phyloP scores from a whole-genome alignment of 2,113 vertebrate genomes.

The Vanacampus margaritifer region DNA sequence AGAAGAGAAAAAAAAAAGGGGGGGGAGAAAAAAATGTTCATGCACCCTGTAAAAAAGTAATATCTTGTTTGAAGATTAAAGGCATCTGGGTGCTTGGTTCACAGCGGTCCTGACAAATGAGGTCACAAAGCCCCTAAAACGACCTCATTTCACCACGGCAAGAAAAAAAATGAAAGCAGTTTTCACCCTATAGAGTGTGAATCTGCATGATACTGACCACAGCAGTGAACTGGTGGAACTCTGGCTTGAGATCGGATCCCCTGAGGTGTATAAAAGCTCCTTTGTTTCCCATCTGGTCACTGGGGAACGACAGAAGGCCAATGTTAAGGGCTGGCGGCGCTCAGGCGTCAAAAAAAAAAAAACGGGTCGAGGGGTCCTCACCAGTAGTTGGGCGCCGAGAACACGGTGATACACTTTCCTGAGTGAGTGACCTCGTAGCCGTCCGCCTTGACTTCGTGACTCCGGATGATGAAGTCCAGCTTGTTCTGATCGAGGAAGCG shows the following conservation, averaged over 20 bases:
- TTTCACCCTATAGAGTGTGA: too few relatives aligned
- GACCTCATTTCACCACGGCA: too few relatives aligned
- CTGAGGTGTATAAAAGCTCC: slow-evolving; percentile 93
- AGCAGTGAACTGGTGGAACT: slow-evolving; percentile 96
- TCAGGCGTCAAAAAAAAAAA: accelerated
- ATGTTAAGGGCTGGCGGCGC: not conserved
- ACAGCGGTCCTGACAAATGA: too few relatives aligned
- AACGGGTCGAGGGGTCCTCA: slow-evolving; percentile 38
- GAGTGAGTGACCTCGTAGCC: slow-evolving; percentile 93
- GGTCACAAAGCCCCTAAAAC: too few relatives aligned
- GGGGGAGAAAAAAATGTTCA: too few relatives aligned
- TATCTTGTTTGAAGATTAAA: too few relatives aligned
- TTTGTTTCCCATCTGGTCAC: slow-evolving; percentile 97
- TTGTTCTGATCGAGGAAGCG: slow-evolving; percentile 87
- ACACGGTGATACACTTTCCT: slow-evolving; percentile 92
- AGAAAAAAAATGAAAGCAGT: too few relatives aligned
- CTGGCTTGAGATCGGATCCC: slow-evolving; percentile 88
- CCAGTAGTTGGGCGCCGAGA: slow-evolving; percentile 98
- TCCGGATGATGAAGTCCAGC: slow-evolving; percentile 88
- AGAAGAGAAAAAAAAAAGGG: too few relatives aligned
- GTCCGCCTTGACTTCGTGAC: slow-evolving; percentile 91
- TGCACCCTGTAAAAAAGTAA: too few relatives aligned
- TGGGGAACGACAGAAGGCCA: slow-evolving; percentile 34
- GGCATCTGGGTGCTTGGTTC: too few relatives aligned
- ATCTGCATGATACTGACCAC: slow-evolving; percentile 79